Conservation (phyloP, 2,113 vertebrate genomes). For the Zosterops japonicus region DNA sequence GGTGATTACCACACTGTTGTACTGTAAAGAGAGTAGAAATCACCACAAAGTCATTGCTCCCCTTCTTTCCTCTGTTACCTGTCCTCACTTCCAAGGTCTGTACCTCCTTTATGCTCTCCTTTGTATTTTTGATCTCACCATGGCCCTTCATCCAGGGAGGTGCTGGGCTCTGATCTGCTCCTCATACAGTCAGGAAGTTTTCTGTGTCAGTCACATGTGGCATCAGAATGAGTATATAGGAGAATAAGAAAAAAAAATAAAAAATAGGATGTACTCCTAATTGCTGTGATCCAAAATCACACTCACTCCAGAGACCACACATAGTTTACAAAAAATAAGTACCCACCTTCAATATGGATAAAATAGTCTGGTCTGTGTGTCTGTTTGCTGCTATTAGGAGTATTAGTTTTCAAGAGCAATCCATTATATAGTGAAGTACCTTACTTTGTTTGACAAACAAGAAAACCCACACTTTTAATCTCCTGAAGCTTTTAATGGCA, state of each 20-base stretch:
- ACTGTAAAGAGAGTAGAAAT: neutral
- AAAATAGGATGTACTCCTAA: neutral
- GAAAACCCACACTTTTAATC: conserved; percentile 46
- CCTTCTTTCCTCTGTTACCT: neutral
- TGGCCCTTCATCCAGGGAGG: neutral
- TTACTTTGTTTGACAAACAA: conserved; percentile 49
- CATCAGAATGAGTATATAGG: neutral
- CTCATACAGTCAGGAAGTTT: neutral
- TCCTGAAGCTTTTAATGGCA: conserved; percentile 50
- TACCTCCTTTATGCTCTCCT: neutral
- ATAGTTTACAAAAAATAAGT: neutral
- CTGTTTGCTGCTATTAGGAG: conserved; percentile 9
- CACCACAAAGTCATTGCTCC: neutral
- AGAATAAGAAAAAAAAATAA: neutral
- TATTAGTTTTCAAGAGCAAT: conserved; percentile 46
- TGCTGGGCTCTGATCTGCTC: neutral
- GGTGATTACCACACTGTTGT: neutral
- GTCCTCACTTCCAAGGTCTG: neutral
- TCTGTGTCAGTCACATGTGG: neutral
- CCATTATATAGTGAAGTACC: conserved; percentile 27
- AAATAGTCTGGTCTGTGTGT: neutral
- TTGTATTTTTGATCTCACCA: neutral
- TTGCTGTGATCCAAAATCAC: neutral
- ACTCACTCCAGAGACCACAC: neutral
- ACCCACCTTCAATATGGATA: neutral